Percentiles rank a stretch among this genome's conserved stretches.
Evolutionary conservation across 1,140 invertebrate species (phyloP).

Genomic region (Brachionus sp.): DNA sequence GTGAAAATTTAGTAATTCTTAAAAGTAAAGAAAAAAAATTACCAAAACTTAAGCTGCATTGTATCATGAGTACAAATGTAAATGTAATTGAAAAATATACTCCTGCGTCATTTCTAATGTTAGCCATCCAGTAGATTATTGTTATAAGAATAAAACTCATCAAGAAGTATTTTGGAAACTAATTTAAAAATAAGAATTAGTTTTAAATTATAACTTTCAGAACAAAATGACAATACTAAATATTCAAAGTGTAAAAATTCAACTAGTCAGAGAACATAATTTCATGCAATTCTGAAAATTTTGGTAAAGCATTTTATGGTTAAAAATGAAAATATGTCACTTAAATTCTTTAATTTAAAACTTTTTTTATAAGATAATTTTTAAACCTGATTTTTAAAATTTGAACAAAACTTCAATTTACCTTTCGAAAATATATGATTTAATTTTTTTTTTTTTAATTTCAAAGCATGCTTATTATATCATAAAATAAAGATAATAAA

Average conservation of each 20-base stretch:
- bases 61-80: not conserved
- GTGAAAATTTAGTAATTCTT: not conserved
- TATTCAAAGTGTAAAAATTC: too few relatives aligned
- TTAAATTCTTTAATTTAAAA: too few relatives aligned
- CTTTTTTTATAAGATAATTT: too few relatives aligned
- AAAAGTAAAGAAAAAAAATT: not conserved
- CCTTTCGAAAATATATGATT: not conserved
- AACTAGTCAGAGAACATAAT: too few relatives aligned
- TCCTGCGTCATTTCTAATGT: not conserved
- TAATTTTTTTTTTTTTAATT: too few relatives aligned
- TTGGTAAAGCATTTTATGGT: too few relatives aligned
- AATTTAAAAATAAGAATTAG: conserved; percentile 48
- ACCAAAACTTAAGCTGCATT: not conserved
- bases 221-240: not conserved
- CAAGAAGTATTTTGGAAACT: conserved; percentile 32
- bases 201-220: too few relatives aligned
- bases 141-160: conserved; percentile 5
- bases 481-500: too few relatives aligned
- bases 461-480: too few relatives aligned
- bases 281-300: too few relatives aligned
- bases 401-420: not conserved
- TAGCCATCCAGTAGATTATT: conserved; percentile 45
- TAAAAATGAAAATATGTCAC: too few relatives aligned
- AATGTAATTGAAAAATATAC: conserved; percentile 14
- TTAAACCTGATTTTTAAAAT: not conserved